Evolutionary conservation across 2,888 invertebrate genomes (phyloP).

Genomic region (Metalampra italica): DNA sequence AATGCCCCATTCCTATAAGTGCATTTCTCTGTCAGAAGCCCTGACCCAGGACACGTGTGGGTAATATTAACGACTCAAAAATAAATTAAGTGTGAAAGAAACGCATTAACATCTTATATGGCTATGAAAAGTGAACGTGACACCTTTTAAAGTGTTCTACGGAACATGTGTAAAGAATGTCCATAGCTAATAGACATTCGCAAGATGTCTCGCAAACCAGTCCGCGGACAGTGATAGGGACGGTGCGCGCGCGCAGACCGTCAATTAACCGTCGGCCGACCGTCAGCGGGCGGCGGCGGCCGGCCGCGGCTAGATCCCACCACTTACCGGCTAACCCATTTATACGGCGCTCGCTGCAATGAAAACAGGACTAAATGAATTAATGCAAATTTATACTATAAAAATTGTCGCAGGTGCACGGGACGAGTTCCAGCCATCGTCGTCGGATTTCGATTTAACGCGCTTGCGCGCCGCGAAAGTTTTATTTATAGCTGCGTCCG

Average conservation of each 20-base stretch:
- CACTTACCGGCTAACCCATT: constrained; percentile 78
- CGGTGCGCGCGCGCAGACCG: constrained; percentile 20
- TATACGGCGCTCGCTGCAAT: constrained; percentile 53
- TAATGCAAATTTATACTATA: constrained; percentile 79
- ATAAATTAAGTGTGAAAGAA: constrained; percentile 25
- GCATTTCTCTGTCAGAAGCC: constrained; percentile 56
- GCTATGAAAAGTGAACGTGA: constrained; percentile 9
- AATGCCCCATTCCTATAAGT: constrained; percentile 33
- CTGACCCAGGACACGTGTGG: constrained; percentile 44
- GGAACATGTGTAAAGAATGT: constrained; percentile 26
- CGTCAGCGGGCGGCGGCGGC: constrained; percentile 18
- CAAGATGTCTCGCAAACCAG: constrained; percentile 47
- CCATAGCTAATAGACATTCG: constrained; percentile 27
- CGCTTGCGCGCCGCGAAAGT: constrained; percentile 65
- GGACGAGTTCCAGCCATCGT: constrained; percentile 68
- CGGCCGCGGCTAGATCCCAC: constrained; percentile 53
- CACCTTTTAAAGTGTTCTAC: constrained; percentile 9
- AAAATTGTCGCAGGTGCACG: constrained; percentile 77
- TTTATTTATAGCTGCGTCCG: constrained; percentile 66
- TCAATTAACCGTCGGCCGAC: constrained; percentile 21
- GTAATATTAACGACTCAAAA: constrained; percentile 17
- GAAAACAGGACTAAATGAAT: constrained; percentile 77
- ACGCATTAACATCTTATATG: constrained; percentile 17
- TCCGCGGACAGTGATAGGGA: constrained; percentile 29
- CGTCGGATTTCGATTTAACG: constrained; percentile 72